Conservation (phyloP, 1,140 invertebrate genomes). For the Lepidotrigona ventralis region DNA sequence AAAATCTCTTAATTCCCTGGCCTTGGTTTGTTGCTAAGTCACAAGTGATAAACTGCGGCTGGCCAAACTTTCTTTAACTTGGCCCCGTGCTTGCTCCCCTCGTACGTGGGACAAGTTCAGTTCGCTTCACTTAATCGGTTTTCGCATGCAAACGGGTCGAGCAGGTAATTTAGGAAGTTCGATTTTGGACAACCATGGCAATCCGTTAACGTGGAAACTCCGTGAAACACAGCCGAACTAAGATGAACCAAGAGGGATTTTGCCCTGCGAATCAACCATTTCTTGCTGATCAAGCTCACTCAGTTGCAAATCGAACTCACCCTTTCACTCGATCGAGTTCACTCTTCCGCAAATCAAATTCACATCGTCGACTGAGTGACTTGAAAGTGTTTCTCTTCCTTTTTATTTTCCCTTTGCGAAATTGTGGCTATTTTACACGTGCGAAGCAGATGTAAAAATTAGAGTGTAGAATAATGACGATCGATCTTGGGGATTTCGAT, state of each 20-base stretch:
- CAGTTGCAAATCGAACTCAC: no score
- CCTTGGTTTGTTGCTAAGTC: not conserved
- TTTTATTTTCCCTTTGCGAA: no score
- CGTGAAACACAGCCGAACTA: not conserved
- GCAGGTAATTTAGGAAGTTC: conserved; percentile 13
- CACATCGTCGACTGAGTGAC: no score
- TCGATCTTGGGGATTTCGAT: no score
- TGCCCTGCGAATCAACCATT: no score
- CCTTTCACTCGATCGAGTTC: no score
- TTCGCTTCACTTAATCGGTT: not conserved
- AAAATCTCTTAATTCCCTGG: not conserved
- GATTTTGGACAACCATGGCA: not conserved
- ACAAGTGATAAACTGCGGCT: conserved; percentile 15
- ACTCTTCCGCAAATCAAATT: no score
- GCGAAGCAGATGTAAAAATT: no score
- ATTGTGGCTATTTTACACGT: no score
- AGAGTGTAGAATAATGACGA: no score
- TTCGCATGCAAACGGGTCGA: not conserved
- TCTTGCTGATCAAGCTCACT: no score
- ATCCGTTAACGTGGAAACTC: not conserved
- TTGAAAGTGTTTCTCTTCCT: no score
- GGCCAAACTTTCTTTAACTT: not conserved
- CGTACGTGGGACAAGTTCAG: not conserved
- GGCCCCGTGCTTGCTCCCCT: not conserved
- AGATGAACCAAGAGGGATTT: not conserved